Percentiles rank a stretch among this genome's conserved stretches.
Evolutionary conservation across 2,797 vertebrate genomes (phyloP).

Genomic region (Ciconia nigra): DNA sequence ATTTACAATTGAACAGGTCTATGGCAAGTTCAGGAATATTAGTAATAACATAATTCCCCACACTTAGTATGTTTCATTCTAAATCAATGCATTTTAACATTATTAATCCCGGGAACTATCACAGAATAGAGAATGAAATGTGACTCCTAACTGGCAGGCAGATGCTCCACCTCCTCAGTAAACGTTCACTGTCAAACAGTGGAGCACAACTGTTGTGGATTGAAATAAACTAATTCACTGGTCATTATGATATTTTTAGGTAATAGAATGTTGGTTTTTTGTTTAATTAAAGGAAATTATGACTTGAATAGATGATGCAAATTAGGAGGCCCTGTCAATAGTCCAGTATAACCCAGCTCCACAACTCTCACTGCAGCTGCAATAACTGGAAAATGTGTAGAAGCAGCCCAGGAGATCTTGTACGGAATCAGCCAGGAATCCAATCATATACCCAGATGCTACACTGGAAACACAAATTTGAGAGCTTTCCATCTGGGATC

Average conservation of each 20-base stretch:
- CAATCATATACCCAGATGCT: constrained; percentile 56
- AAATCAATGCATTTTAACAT: neutral
- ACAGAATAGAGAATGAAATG: neutral
- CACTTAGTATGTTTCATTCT: neutral
- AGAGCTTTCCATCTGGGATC: constrained; percentile 68
- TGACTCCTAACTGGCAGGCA: neutral
- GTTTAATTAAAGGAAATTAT: neutral
- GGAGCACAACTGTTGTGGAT: neutral
- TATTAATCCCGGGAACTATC: neutral
- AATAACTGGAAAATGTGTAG: neutral
- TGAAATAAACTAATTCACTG: neutral
- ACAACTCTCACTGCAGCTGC: neutral
- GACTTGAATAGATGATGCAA: neutral
- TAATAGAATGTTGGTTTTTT: neutral
- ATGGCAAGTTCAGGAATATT: neutral
- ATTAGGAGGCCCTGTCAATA: neutral
- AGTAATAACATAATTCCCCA: neutral
- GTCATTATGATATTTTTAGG: neutral
- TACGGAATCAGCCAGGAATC: constrained; percentile 46
- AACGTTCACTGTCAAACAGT: neutral
- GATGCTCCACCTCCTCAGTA: neutral
- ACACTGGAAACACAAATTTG: constrained; percentile 44
- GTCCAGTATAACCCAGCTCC: neutral
- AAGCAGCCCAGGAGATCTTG: constrained; percentile 46
- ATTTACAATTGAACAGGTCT: neutral